Evolutionary conservation across 2,797 vertebrate genomes (phyloP), one percentile per base, ranked within the genome.

Genomic region (Takifugu ocellatus): DNA sequence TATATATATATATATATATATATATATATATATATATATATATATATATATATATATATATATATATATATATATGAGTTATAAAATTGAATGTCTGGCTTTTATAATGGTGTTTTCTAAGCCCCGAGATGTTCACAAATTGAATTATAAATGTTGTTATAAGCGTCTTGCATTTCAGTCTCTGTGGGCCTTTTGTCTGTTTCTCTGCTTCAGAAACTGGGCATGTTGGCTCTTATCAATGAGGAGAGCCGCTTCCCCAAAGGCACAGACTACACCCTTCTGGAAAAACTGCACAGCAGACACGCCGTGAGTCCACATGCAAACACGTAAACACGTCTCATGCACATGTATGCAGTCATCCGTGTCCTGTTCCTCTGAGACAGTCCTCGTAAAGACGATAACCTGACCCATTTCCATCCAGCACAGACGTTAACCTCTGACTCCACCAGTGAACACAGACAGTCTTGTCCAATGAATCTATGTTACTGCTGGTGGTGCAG

Each of bases 231-330:
- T 79, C 90, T 97, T 75, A 94, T 97, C 84, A 97, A 97, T 59
- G 94, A 96, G 80, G 95, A 96, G 78, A 96, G 95, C 78, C 91
- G 94, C 72, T 96, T 96, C 77, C 95, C 94, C 61, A 97, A 96
- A 93, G 95, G 94, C 82, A 97, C 93, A 2, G 94, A 97, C 89
- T 91, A 88, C 91, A 97, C 94, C 74, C 90, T 96, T 49, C 82
- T 96, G 83, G 94, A 95, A 88, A 96, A 96, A 73, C 91, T 96
- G 62, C 93, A 96, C 88, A 94, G 91, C 68, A 92, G 94, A 66
- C 94, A 96, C 36, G 91, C 91, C 47, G 94, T 96, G 80, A 92
- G 94, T 87, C 65, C 56, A 54, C 60, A 74, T 26, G 6, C 55
- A 47, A 51, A 33, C 39, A 25, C 33, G 45, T 64, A 65, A 49